These are phyloP conservation scores for Magallana gigas DNA, from an alignment of 1,140 invertebrate genomes.

Conservation along the genomic window DNA sequence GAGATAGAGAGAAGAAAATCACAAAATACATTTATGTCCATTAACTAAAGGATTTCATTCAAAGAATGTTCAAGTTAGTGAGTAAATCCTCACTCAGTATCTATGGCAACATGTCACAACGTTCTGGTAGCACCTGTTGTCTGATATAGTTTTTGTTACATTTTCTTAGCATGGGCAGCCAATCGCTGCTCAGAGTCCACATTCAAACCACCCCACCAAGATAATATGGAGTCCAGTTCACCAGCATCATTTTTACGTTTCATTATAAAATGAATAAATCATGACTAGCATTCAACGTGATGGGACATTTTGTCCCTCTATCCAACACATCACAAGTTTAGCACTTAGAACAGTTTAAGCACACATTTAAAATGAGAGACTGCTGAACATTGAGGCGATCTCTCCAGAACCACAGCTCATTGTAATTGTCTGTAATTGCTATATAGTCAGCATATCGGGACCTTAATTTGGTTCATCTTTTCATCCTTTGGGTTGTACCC, in stretches of 20 bases:
- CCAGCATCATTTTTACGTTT: constrained; percentile 24
- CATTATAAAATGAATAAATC: constrained; percentile 29
- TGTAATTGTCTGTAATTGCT: constrained; percentile 24
- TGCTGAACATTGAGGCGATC: neutral
- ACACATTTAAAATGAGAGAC: neutral
- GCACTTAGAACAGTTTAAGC: constrained; percentile 30
- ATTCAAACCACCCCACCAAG: neutral
- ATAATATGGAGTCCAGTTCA: constrained; percentile 11
- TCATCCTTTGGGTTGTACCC: constrained; percentile 81
- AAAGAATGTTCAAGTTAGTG: constrained; percentile 8
- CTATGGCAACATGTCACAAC: constrained; percentile 37
- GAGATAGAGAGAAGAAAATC: neutral
- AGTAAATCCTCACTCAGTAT: constrained; percentile 21
- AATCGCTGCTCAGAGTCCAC: too few relatives aligned
- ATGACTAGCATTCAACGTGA: constrained; percentile 32
- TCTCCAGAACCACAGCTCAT: constrained; percentile 2
- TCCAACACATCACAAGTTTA: constrained; percentile 27
- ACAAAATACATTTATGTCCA: neutral
- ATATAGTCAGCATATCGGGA: constrained; percentile 74
- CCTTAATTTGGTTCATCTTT: constrained; percentile 74
- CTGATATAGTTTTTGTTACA: constrained; percentile 3
- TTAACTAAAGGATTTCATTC: constrained; percentile 34
- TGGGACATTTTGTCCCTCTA: neutral
- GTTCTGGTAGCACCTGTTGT: constrained; percentile 32
- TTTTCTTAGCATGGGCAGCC: neutral